phyloP scores from a whole-genome alignment of 2,888 invertebrate genomes.

The Glaucopsyche alexis region DNA sequence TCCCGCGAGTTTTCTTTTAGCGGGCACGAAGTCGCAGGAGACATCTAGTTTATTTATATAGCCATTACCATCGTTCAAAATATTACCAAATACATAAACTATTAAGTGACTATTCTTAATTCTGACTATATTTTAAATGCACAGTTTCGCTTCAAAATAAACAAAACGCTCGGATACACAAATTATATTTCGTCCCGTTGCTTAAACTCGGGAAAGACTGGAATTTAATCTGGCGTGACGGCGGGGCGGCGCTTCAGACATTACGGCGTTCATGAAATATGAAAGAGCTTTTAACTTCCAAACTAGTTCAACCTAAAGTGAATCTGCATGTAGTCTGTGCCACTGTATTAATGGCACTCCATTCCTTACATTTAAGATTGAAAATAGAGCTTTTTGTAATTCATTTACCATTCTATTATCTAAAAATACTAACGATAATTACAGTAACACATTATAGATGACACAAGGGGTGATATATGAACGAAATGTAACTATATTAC shows the following conservation, averaged over 20 bases:
- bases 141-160: background rate
- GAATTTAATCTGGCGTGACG: slow-evolving; percentile 7
- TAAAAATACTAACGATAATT: too few relatives aligned
- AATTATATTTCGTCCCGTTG: slow-evolving; percentile 11
- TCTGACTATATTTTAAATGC: background rate
- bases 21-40: too few relatives aligned
- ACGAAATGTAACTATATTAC: too few relatives aligned
- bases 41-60: too few relatives aligned
- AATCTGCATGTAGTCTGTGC: background rate
- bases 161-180: background rate
- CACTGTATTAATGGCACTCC: background rate
- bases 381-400: background rate
- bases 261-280: slow-evolving; percentile 3
- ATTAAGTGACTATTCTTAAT: too few relatives aligned
- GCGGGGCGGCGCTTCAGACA: background rate
- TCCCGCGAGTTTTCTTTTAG: too few relatives aligned
- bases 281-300: slow-evolving; percentile 9
- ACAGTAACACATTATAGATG: too few relatives aligned
- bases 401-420: background rate
- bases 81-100: background rate
- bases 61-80: background rate
- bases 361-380: background rate
- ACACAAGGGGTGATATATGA: too few relatives aligned
- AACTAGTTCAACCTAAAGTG: slow-evolving; percentile 2
- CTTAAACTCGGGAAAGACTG: background rate